Evolutionary conservation across 2,113 vertebrate species (phyloP).

Genomic region (Leucoraja erinaceus): DNA sequence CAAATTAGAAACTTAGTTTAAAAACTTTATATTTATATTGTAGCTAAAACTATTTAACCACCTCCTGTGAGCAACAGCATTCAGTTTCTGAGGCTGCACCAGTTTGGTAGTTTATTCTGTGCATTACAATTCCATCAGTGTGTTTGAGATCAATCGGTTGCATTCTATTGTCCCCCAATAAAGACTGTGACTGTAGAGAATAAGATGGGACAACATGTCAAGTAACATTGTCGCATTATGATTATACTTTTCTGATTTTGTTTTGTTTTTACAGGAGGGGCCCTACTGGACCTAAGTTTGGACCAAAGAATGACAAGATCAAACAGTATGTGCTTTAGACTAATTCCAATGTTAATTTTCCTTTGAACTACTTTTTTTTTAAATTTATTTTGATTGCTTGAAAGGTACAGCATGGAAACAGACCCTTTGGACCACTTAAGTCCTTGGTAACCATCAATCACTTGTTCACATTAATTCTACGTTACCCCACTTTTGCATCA

Average conservation of each 20-base stretch:
- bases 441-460: too few relatives aligned
- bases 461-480: too few relatives aligned
- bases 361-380: neutral
- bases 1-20: neutral
- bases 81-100: neutral
- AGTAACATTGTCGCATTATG: neutral
- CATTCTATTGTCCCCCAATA: neutral
- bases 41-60: neutral
- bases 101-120: neutral
- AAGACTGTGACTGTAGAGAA: neutral
- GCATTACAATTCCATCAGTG: neutral
- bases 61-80: neutral
- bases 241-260: constrained; percentile 17
- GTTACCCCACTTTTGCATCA: too few relatives aligned
- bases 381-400: too few relatives aligned
- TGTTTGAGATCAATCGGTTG: too few relatives aligned
- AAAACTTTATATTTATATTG: neutral
- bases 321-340: constrained; percentile 77
- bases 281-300: constrained; percentile 85
- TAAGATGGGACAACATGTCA: neutral
- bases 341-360: neutral
- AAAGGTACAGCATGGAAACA: too few relatives aligned
- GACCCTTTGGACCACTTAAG: too few relatives aligned
- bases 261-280: constrained; percentile 68
- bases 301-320: constrained; percentile 88